These are phyloP conservation scores for Rhegmatorhina hoffmannsi DNA, from an alignment of 2,113 vertebrate species.

Conservation along the genomic window DNA sequence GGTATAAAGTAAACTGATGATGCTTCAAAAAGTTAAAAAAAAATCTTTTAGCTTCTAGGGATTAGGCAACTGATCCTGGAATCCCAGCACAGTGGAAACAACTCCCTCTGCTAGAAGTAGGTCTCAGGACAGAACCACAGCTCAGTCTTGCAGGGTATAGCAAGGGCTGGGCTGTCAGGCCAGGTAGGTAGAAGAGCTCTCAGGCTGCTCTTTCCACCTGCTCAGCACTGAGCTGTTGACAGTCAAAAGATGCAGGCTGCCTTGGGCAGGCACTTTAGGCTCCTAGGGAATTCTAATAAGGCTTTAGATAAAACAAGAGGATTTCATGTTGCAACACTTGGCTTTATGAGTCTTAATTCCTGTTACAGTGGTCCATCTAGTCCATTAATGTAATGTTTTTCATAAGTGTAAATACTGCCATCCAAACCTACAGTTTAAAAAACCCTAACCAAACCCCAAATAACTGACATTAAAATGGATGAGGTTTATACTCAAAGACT, in stretches of 20 bases:
- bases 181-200: background rate
- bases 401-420: background rate
- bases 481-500: background rate
- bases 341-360: background rate
- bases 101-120: background rate
- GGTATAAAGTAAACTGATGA: background rate
- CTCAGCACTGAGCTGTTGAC: background rate
- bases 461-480: background rate
- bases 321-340: conserved; percentile 16
- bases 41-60: background rate
- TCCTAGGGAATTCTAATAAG: conserved; percentile 1
- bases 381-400: background rate
- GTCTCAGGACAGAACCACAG: background rate
- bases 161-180: background rate
- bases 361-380: background rate
- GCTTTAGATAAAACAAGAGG: conserved; percentile 23
- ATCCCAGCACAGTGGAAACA: background rate
- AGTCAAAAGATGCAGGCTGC: background rate
- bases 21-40: background rate
- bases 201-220: background rate
- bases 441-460: background rate
- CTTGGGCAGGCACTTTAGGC: background rate
- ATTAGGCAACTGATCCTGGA: background rate
- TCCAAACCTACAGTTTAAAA: background rate
- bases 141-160: background rate